Conservation (phyloP, 2,888 invertebrate species). For the Bhutanitis thaidina region DNA sequence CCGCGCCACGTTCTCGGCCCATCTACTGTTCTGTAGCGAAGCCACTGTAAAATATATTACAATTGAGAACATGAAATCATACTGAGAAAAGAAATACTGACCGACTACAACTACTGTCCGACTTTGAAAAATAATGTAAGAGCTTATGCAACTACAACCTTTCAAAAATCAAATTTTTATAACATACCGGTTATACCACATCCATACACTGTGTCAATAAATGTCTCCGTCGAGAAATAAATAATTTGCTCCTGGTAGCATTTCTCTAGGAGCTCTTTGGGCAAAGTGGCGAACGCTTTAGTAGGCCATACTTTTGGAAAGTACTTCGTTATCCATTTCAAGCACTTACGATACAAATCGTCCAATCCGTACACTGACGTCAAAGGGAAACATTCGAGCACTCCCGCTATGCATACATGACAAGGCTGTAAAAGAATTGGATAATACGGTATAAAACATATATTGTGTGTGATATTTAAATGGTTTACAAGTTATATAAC, state of each 20-base stretch:
- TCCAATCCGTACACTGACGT: conserved; percentile 92
- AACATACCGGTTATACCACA: conserved; percentile 85
- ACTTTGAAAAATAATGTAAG: no score
- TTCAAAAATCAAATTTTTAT: no score
- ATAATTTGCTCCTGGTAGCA: conserved; percentile 91
- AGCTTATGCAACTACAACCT: no score
- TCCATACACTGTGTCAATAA: conserved; percentile 90
- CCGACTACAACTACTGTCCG: no score
- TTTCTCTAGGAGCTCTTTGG: conserved; percentile 89
- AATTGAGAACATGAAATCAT: no score
- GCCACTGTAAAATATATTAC: conserved; percentile 53
- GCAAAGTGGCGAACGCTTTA: conserved; percentile 91
- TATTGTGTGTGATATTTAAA: no score
- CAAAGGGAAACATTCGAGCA: conserved; percentile 92
- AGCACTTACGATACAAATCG: conserved; percentile 91
- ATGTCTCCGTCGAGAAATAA: conserved; percentile 88
- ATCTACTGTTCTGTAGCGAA: conserved; percentile 88
- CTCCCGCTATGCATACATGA: conserved; percentile 90
- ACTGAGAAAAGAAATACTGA: no score
- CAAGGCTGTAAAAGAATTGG: conserved; percentile 89
- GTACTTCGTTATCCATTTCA: conserved; percentile 92
- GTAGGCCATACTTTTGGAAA: conserved; percentile 94
- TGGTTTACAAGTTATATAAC: no score
- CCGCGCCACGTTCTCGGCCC: conserved; percentile 90
- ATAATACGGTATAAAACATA: no score